Evolutionary conservation across 1,140 invertebrate species (phyloP).

Genomic region (Hylyphantes graminicola): DNA sequence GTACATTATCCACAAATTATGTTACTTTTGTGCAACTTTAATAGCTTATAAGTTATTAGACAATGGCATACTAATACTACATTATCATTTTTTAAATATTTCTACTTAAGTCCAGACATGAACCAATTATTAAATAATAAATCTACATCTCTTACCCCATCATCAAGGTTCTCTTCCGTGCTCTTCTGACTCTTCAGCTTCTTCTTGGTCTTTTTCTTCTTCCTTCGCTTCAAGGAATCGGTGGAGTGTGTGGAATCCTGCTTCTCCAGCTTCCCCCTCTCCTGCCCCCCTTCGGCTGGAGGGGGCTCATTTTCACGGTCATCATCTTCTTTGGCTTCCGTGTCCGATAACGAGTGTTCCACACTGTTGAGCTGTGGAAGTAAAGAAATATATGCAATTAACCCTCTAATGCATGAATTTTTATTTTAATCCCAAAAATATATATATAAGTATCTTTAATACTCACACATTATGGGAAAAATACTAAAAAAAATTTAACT

Average conservation of each 20-base stretch:
- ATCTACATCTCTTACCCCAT: slow-evolving; percentile 50
- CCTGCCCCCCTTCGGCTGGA: slow-evolving; percentile 67
- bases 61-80: no score
- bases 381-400: background rate
- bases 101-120: no score
- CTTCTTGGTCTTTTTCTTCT: slow-evolving; percentile 71
- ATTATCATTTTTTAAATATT: no score
- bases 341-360: slow-evolving; percentile 72
- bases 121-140: no score
- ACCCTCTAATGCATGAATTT: background rate
- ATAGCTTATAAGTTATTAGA: no score
- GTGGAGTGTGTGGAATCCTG: slow-evolving; percentile 62
- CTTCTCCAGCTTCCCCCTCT: slow-evolving; percentile 69
- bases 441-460: no score
- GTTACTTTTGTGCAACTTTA: no score
- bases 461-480: no score
- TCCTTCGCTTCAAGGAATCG: slow-evolving; percentile 65
- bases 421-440: background rate
- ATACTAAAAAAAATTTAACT: no score
- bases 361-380: slow-evolving; percentile 68
- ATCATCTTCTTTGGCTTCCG: slow-evolving; percentile 78
- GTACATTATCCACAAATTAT: no score
- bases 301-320: slow-evolving; percentile 73
- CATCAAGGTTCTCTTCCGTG: slow-evolving; percentile 75
- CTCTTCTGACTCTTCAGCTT: slow-evolving; percentile 72